phyloP scores from a whole-genome alignment of 2,888 invertebrate genomes.

The Caenorhabditis parvicauda region DNA sequence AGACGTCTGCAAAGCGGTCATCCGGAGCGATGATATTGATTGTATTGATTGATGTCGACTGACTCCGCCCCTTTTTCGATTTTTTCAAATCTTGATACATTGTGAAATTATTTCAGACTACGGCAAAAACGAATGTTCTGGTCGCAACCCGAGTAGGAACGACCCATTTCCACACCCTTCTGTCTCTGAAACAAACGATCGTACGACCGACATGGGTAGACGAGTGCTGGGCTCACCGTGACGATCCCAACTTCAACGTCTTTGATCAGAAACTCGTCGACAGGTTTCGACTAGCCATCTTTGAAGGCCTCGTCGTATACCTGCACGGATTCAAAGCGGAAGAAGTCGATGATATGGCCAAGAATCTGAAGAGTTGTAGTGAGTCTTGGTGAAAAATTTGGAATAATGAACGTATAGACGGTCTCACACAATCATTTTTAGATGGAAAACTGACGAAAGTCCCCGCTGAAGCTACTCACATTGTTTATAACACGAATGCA shows the following conservation, averaged over 20 bases:
- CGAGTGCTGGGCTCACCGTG: conserved; percentile 21
- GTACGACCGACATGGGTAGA: conserved; percentile 21
- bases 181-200: conserved; percentile 1
- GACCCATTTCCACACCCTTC: neutral
- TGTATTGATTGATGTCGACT: no score
- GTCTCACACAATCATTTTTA: neutral
- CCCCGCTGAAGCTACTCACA: conserved; percentile 16
- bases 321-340: conserved; percentile 26
- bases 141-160: conserved; percentile 21
- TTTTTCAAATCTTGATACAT: no score
- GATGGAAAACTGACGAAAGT: neutral
- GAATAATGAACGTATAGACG: neutral
- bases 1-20: no score
- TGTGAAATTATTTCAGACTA: conserved; percentile 23
- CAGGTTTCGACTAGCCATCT: conserved; percentile 14
- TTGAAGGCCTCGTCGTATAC: conserved; percentile 28
- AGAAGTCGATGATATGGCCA: conserved; percentile 25
- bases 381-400: conserved; percentile 6
- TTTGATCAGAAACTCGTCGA: conserved; percentile 13
- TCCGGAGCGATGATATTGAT: no score
- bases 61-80: no score
- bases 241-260: conserved; percentile 22
- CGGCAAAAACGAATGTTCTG: conserved; percentile 22
- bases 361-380: conserved; percentile 13
- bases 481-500: conserved; percentile 21